Evolutionary conservation across 2,113 vertebrate species (phyloP), one percentile per base, ranked within the genome.

Genomic region (Orthonyx spaldingii): DNA sequence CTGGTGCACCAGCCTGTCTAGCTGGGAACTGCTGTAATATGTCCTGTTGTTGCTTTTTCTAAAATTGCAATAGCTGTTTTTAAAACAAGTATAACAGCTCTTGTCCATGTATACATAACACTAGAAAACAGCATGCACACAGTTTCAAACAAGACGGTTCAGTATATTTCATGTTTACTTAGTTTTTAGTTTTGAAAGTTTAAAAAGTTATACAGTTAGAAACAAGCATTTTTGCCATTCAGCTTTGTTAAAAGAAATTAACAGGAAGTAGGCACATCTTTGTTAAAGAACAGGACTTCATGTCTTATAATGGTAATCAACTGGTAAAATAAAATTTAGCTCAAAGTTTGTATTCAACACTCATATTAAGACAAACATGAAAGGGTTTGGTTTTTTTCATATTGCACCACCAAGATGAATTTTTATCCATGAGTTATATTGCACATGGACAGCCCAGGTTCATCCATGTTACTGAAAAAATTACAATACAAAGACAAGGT

Each of bases 181-280:
- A 82, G 88, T 41, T 93, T 90, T 88, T 50, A 94, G 41, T 94
- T 91, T 69, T 91, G 46, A 95, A 96, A 91, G 68, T 90, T 92
- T 93, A 92, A 95, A 96, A 96, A 89, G 85, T 89, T 93, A 88
- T 17, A 95, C 71, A 85, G 59, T 86, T 91, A 93, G 52, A 92
- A 96, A 97, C 78, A 97, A 97, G 85, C 70, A 74, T n/a, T 71
- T 86, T 81, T 76, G 64, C 84, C 77, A 89, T 94, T 95, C 92
- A 93, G 70, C 96, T 96, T 97, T 95, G 70, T 94, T 90, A 89
- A 68, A 93, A 92, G 93, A 96, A 96, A 76, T 79, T 47, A 95
- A 93, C 85, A 77, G 61, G 64, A 96, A 96, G 66, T 96, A 97
- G 96, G 96, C 96, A 98, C 96, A 93, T 97, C 69, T 93, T 95